Conservation (phyloP, 2,888 invertebrate species). For the Bembecia ichneumoniformis region DNA sequence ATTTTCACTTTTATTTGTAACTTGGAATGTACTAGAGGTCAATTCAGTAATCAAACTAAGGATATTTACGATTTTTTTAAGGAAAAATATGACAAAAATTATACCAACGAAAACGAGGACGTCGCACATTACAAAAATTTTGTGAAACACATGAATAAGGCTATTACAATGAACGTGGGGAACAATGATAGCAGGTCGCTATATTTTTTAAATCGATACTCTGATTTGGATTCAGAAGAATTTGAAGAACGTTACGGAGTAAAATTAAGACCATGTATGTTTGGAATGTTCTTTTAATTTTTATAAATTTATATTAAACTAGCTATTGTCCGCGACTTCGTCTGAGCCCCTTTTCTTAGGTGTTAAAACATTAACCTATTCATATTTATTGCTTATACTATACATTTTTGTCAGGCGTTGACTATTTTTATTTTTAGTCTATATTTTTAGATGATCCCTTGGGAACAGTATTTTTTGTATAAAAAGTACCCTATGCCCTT, state of each 20-base stretch:
- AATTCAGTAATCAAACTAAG: not conserved
- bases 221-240: slow-evolving; percentile 29
- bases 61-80: slow-evolving; percentile 27
- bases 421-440: too few species aligned
- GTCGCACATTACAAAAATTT: slow-evolving; percentile 26
- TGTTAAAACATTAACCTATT: too few species aligned
- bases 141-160: slow-evolving; percentile 26
- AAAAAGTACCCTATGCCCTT: too few species aligned
- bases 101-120: slow-evolving; percentile 21
- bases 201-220: slow-evolving; percentile 34
- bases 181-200: slow-evolving; percentile 15
- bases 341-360: too few species aligned
- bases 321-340: too few species aligned
- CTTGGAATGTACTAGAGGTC: not conserved
- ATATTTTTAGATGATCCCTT: too few species aligned
- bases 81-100: slow-evolving; percentile 29
- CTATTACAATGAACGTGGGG: slow-evolving; percentile 27
- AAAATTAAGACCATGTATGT: slow-evolving; percentile 36
- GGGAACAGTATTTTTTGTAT: too few species aligned
- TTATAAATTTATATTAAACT: not conserved
- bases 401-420: too few species aligned
- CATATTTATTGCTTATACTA: too few species aligned
- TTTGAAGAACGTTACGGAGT: slow-evolving; percentile 30
- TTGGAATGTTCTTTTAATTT: not conserved
- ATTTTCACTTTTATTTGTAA: not conserved